These are phyloP conservation scores for Papilio glaucus DNA, from an alignment of 1,140 invertebrate genomes.

Conservation along the genomic window DNA sequence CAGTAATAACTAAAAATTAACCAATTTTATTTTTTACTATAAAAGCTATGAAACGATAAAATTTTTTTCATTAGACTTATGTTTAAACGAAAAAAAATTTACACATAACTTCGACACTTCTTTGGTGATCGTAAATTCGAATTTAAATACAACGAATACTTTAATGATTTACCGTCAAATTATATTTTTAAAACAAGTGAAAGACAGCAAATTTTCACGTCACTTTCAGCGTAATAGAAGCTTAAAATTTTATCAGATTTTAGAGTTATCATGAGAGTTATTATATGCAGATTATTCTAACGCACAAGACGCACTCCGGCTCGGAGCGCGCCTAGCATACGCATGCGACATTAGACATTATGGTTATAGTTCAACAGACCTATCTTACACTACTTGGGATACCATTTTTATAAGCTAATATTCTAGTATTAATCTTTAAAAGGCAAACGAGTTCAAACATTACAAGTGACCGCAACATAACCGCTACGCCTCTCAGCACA, in stretches of 20 bases:
- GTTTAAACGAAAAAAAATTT: no score
- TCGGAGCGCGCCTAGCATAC: background rate
- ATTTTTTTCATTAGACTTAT: no score
- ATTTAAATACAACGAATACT: no score
- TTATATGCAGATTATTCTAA: background rate
- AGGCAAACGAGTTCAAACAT: constrained; percentile 44
- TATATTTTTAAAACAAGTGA: no score
- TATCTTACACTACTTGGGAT: background rate
- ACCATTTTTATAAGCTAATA: background rate
- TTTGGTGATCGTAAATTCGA: no score
- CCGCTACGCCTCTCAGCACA: constrained; percentile 38
- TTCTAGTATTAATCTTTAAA: constrained; percentile 25
- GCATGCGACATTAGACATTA: constrained; percentile 23
- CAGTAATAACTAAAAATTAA: no score
- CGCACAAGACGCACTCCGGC: background rate
- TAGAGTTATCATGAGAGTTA: background rate
- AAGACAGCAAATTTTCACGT: no score
- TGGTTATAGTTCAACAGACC: background rate
- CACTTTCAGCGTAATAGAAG: background rate
- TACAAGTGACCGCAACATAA: constrained; percentile 40
- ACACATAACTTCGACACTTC: no score
- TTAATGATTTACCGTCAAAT: no score
- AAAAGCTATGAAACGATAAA: no score
- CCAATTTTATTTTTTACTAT: no score
- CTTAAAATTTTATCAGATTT: background rate